A percentile compares a stretch with the other conserved stretches of the same genome.
phyloP scores from a whole-genome alignment of 2,888 invertebrate species.

The Sphinx pinastri region DNA sequence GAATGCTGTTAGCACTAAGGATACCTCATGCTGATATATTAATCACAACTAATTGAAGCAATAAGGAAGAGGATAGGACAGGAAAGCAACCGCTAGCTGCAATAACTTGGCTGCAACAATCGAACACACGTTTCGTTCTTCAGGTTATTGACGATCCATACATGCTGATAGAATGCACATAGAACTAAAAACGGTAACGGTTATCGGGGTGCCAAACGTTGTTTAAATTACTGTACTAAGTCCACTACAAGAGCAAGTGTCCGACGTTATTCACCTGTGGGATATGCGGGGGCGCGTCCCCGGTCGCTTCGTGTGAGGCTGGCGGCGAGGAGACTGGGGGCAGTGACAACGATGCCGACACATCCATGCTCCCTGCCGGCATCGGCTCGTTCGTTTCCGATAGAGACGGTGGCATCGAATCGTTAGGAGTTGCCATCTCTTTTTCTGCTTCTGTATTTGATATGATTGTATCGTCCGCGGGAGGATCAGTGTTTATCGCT shows the following conservation, averaged over 20 bases:
- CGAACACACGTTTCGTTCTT: constrained; percentile 59
- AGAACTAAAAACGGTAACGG: constrained; percentile 71
- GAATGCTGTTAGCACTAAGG: constrained; percentile 63
- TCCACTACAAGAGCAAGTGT: constrained; percentile 76
- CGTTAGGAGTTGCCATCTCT: background rate
- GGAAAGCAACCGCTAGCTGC: constrained; percentile 50
- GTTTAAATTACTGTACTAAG: constrained; percentile 67
- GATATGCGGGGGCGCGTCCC: constrained; percentile 40
- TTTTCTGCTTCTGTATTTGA: background rate
- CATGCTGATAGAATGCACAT: constrained; percentile 78
- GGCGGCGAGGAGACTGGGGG: constrained; percentile 34
- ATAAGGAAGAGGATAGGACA: constrained; percentile 46
- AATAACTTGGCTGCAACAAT: constrained; percentile 44
- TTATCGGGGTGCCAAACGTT: constrained; percentile 65
- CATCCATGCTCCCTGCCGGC: constrained; percentile 25
- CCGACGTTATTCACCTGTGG: constrained; percentile 78
- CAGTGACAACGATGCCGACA: no score
- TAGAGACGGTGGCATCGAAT: background rate
- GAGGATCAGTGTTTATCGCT: background rate
- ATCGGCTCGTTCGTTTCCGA: constrained; percentile 7
- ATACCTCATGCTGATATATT: constrained; percentile 56
- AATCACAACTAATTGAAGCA: constrained; percentile 48
- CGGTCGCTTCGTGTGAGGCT: constrained; percentile 48
- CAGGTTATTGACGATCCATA: constrained; percentile 68
- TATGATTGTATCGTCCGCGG: background rate